Conservation (phyloP, 1,140 invertebrate genomes). For the Epicauta chinensis region DNA sequence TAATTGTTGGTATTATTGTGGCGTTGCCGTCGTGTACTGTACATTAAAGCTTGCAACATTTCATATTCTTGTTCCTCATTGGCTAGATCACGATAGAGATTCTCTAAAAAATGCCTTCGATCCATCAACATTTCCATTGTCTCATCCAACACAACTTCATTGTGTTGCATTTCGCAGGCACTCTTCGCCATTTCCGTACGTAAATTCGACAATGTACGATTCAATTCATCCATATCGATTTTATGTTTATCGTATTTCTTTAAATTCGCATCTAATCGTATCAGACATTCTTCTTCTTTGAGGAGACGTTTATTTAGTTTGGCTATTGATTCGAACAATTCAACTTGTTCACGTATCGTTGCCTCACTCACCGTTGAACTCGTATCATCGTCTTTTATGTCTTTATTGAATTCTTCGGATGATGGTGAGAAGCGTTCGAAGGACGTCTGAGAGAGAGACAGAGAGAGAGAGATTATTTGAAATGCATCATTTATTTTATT, state of each 20-base stretch:
- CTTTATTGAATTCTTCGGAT: constrained; percentile 48
- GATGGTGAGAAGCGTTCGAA: constrained; percentile 48
- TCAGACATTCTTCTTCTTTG: constrained; percentile 60
- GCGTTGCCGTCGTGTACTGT: constrained; percentile 21
- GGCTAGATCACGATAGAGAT: constrained; percentile 57
- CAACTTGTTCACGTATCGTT: constrained; percentile 50
- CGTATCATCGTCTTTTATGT: constrained; percentile 45
- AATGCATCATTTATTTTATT: too few species aligned
- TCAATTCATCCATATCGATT: constrained; percentile 49
- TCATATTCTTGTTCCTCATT: constrained; percentile 53
- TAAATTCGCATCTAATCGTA: constrained; percentile 58
- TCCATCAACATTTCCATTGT: constrained; percentile 56
- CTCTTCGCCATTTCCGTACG: constrained; percentile 52
- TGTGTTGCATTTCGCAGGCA: constrained; percentile 57
- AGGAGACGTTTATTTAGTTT: constrained; percentile 65
- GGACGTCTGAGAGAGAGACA: constrained; percentile 41
- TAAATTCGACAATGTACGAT: constrained; percentile 45
- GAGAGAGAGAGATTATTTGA: constrained; percentile 17
- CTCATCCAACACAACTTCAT: constrained; percentile 54
- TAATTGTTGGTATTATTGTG: constrained; percentile 23
- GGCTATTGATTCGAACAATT: constrained; percentile 62
- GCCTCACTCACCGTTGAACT: constrained; percentile 38
- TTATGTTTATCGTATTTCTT: constrained; percentile 57
- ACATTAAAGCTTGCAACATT: constrained; percentile 40
- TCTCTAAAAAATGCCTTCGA: constrained; percentile 55